Conservation (phyloP, 1,140 invertebrate species). For the Aphelenchoides fujianensis region DNA sequence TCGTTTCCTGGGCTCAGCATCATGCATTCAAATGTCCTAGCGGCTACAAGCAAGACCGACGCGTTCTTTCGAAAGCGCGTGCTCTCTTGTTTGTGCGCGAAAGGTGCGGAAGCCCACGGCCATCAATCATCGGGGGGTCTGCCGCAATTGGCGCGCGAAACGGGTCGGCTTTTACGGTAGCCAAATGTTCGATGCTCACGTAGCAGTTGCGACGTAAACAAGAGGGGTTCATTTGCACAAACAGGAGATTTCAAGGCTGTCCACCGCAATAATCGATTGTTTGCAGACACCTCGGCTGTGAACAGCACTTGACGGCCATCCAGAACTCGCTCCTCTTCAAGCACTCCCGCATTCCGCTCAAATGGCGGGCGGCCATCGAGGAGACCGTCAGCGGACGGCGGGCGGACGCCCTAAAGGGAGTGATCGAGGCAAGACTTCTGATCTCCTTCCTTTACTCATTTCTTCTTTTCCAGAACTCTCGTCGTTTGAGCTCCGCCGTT, state of each 20-base stretch:
- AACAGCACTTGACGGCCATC: slow-evolving; percentile 40
- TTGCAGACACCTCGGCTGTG: slow-evolving; percentile 54
- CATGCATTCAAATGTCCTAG: too few relatives aligned
- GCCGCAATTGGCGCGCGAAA: too few relatives aligned
- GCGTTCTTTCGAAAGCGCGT: too few relatives aligned
- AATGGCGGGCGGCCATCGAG: slow-evolving; percentile 45
- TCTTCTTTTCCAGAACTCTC: slow-evolving; percentile 34
- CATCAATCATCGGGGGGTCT: too few relatives aligned
- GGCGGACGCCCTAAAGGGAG: slow-evolving; percentile 41
- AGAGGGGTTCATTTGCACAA: too few relatives aligned
- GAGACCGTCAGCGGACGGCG: slow-evolving; percentile 46
- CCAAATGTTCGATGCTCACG: not conserved
- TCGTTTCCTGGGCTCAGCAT: too few relatives aligned
- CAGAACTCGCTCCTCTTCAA: slow-evolving; percentile 34
- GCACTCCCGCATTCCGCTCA: slow-evolving; percentile 32
- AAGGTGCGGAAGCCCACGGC: too few relatives aligned
- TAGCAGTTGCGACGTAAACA: slow-evolving; percentile 1
- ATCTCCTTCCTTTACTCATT: slow-evolving; percentile 5
- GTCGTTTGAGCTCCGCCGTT: slow-evolving; percentile 34
- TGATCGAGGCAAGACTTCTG: slow-evolving; percentile 37
- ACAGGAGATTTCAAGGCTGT: not conserved
- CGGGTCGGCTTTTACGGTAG: too few relatives aligned
- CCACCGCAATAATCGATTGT: too few relatives aligned
- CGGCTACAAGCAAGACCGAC: too few relatives aligned
- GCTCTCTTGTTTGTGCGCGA: too few relatives aligned